Evolutionary conservation across 2,797 vertebrate species (phyloP), one percentile per base, ranked within the genome.

Genomic region (Meda fulgida): DNA sequence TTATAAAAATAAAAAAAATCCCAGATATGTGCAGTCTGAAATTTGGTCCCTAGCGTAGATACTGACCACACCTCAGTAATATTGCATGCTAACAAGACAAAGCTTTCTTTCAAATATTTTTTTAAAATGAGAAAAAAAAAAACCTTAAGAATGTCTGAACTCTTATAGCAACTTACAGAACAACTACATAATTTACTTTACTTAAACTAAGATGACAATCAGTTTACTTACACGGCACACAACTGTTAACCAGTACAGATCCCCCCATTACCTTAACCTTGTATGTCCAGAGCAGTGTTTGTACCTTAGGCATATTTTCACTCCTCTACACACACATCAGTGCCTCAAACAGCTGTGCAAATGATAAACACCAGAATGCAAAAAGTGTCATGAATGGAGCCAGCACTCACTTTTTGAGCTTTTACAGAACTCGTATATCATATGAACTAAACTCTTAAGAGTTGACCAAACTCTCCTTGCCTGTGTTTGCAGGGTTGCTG

Each of bases 231-330:
- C 7, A 21, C 38, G n/a, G 34, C 60, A 65, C 34, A 66, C 81
- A 21, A 66, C 81, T 65, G 26, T n/a, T 63, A 46, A 63, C n/a
- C 51, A 4, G 58, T 55, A 77, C 65, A 78, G 48, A 69, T 51
- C 73, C 40, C 26, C 48, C 34, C n/a, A 38, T 69, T 78, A 69
- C 48, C 26, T 43, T 11, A 55, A 66, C 19, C 19, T 38, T 23
- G 19, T 51, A 66, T 19, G 43, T 76, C 21, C 70, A 18, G 55
- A 36, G 58, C 43, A n/a, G 82, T 69, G 73, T 84, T 84, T 84
- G 73, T 84, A 84, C 46, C 8, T 46, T 70, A 67, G n/a, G 46
- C 65, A 78, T 78, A 70, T 70, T 84, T 84, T 70, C 65, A 40
- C 63, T 78, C 36, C 6, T 34, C 63, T 55, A n/a, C n/a, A 67